A percentile compares a stretch with the other conserved stretches of the same genome.
These are phyloP conservation scores for Pemphigus obesinymphae DNA, from an alignment of 1,140 invertebrate species.

Conservation along the genomic window DNA sequence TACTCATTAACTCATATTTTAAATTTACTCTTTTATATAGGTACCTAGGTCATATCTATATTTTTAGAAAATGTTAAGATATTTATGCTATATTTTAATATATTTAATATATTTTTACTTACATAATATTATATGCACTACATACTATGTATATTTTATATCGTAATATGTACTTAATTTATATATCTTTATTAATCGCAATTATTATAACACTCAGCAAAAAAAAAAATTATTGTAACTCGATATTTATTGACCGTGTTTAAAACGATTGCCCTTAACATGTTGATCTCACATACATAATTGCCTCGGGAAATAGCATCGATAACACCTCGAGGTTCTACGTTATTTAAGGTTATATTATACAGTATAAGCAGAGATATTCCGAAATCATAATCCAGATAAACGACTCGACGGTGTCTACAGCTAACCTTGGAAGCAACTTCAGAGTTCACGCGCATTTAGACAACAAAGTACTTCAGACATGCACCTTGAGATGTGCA, in stretches of 20 bases:
- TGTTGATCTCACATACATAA: background rate
- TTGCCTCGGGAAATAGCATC: background rate
- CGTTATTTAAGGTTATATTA: conserved; percentile 15
- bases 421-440: background rate
- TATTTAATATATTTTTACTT: no score
- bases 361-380: background rate
- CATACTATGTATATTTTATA: no score
- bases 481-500: conserved; percentile 21
- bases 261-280: background rate
- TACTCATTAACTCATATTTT: no score
- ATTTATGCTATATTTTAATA: no score
- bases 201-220: background rate
- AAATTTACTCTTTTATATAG: no score
- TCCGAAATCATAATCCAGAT: conserved; percentile 17
- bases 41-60: no score
- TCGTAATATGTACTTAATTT: no score
- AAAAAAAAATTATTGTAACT: background rate
- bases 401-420: conserved; percentile 4
- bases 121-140: no score
- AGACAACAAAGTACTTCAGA: conserved; percentile 31
- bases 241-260: background rate
- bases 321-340: conserved; percentile 27
- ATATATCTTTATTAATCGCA: no score
- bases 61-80: no score
- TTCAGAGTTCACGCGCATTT: conserved; percentile 17